These are phyloP conservation scores for Phenganax marumi DNA, from an alignment of 92 coral and sea anemone genomes.

Conservation along the genomic window DNA sequence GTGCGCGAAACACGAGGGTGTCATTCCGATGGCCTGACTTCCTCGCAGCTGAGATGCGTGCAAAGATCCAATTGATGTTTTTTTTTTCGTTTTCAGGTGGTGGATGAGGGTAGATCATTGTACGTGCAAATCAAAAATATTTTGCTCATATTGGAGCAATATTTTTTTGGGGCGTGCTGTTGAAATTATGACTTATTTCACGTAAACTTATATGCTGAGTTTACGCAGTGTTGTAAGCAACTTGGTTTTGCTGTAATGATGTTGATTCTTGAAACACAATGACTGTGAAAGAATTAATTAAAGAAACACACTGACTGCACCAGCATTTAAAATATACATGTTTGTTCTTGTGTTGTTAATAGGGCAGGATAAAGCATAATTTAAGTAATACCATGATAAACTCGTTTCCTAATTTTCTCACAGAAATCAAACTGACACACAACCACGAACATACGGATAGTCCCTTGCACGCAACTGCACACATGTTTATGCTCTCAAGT, in stretches of 20 bases:
- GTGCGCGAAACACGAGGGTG: too few relatives aligned
- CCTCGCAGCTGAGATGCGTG: neutral
- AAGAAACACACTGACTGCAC: conserved; percentile 6
- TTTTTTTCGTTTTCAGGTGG: conserved; percentile 22
- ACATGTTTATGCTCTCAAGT: too few relatives aligned
- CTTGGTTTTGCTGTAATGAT: conserved; percentile 53
- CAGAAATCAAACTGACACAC: too few relatives aligned
- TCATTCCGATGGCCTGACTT: too few relatives aligned
- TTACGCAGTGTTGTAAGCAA: conserved; percentile 30
- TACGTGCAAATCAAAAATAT: conserved; percentile 9
- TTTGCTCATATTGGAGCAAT: neutral
- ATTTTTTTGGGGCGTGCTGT: neutral
- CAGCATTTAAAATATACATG: neutral
- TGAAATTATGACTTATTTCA: neutral
- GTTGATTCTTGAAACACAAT: conserved; percentile 61
- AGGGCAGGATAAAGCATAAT: neutral
- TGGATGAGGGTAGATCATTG: conserved; percentile 36
- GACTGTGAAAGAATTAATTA: conserved; percentile 56
- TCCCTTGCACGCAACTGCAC: too few relatives aligned
- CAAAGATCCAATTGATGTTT: neutral
- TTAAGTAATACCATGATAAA: too few relatives aligned
- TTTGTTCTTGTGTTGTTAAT: neutral
- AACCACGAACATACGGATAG: too few relatives aligned
- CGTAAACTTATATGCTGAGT: neutral
- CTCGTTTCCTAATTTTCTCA: too few relatives aligned